Evolutionary conservation across 92 coral and sea anemone species (phyloP), one percentile per base, ranked within the genome.

Genomic region (Paragorgia papillata): DNA sequence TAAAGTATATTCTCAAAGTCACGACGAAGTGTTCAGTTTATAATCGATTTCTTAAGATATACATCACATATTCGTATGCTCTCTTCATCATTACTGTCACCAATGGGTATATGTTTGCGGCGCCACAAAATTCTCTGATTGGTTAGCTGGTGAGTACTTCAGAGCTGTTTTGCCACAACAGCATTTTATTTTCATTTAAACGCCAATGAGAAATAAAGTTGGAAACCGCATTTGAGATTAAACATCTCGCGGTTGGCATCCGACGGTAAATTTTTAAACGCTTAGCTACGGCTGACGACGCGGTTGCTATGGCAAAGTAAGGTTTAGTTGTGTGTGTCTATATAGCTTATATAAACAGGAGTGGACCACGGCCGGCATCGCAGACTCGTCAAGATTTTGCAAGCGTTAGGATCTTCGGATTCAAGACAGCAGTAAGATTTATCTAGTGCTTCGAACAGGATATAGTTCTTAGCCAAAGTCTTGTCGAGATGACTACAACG

Each of bases 211-310:
- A 68, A 0, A n/a, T 18, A 17, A 19, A 46, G 5, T 14, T 13
- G 27, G 18, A 3, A 39, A 3, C 44, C 6, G 4, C 19, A 27
- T 9, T 1, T 0, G 29, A 1, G 1, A 15, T 13, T 28, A 68
- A 54, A 24, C 25, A 44, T 54, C 10, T 68, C 54, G 75, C n/a
- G 75, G 75, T 68, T 28, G 50, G 54, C 13, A 68, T 44, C 57
- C 21, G 58, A 48, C 48, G 75, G 39, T 68, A 22, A 68, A 68
- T 48, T 68, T 39, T 66, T 66, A 66, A 39, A 66, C 17, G 40
- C 73, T 54, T 66, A 66, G 54, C 73, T 50, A 66, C 73, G 46
- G 40, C 55, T 24, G 39, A 25, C 39, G 75, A 68, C 58, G 75
- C 75, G 33, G 75, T 68, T 68, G 57, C 32, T 29, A 68, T 68